Evolutionary conservation across 2,888 invertebrate species (phyloP), one percentile per base, ranked within the genome.

Genomic region (Oligia strigilis): DNA sequence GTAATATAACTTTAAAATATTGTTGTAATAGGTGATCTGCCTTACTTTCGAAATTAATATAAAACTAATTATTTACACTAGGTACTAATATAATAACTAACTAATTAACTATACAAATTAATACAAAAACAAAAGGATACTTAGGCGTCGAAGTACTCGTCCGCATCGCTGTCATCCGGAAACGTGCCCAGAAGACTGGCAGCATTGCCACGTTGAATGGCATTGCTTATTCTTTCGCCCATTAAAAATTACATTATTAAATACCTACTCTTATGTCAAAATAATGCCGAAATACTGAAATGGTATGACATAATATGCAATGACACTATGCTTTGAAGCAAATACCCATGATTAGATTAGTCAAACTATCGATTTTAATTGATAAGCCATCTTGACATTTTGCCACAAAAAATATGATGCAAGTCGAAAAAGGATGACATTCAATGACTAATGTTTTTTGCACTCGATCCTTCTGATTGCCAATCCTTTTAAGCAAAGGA

Each of bases 361-460:
- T 19, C 8, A n/a, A 49, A 60, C 14, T 65, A 71, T 77, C 17
- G 43, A 71, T 80, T 62, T 73, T 4, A 36, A 40, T 13, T 58
- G 70, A 74, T 62, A 6, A 69, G 40, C 62, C 46, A 52, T 13
- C 9, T 3, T 43, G 14, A 64, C 43, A 29, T 60, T 4, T 55
- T 14, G 9, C 6, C 23, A 66, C 55, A 65, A 70, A 80, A 75
- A 62, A 62, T 66, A 71, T 85, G 70, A 75, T 73, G 72, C 52
- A 73, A 84, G 29, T 40, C n/a, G 2, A 23, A 58, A 65, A 60
- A 52, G 29, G 1, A 58, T 65, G 69, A 64, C 29, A 64, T 14
- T 19, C 23, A 43, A 66, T 84, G 84, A 84, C 74, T 76, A 82
- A 76, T 36, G 2, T 62, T 75, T 58, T 75, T 73, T 72, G 14